A percentile compares a stretch with the other conserved stretches of the same genome.
phyloP scores from a whole-genome alignment of 1,140 invertebrate species.

The Dendrolimus punctatus region DNA sequence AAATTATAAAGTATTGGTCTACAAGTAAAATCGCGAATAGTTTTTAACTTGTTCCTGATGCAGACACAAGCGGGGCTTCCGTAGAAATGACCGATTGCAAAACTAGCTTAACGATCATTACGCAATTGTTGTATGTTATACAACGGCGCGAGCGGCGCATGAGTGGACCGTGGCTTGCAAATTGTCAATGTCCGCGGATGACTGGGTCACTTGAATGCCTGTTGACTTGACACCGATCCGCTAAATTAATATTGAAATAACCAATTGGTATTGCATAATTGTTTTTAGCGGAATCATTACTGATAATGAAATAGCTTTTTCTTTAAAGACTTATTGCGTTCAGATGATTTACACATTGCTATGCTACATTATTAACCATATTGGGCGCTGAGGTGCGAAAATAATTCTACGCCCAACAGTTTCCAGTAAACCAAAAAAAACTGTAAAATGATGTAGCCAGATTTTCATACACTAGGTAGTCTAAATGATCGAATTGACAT shows the following conservation, averaged over 20 bases:
- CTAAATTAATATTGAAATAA: conserved; percentile 8
- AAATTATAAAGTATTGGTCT: no score
- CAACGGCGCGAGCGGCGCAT: conserved; percentile 6
- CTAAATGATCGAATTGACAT: no score
- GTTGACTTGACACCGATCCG: conserved; percentile 17
- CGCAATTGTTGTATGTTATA: conserved; percentile 20
- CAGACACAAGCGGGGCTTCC: conserved; percentile 6
- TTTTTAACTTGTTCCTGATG: conserved; percentile 8
- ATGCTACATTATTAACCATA: neutral
- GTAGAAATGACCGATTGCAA: conserved; percentile 7
- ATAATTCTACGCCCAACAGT: no score
- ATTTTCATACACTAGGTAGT: no score
- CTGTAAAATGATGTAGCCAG: no score
- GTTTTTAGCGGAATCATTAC: neutral
- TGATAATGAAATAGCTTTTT: neutral
- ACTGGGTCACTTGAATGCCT: conserved; percentile 17
- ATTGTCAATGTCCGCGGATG: conserved; percentile 14
- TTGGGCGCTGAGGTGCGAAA: no score
- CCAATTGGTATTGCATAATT: neutral
- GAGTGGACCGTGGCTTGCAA: conserved; percentile 3
- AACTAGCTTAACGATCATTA: conserved; percentile 12
- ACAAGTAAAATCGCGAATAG: no score
- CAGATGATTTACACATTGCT: conserved; percentile 5
- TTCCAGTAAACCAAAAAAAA: no score
- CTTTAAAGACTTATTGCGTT: conserved; percentile 6